Evolutionary conservation across 2,113 vertebrate genomes (phyloP), one percentile per base, ranked within the genome.

Genomic region (Ploceus nigricollis): DNA sequence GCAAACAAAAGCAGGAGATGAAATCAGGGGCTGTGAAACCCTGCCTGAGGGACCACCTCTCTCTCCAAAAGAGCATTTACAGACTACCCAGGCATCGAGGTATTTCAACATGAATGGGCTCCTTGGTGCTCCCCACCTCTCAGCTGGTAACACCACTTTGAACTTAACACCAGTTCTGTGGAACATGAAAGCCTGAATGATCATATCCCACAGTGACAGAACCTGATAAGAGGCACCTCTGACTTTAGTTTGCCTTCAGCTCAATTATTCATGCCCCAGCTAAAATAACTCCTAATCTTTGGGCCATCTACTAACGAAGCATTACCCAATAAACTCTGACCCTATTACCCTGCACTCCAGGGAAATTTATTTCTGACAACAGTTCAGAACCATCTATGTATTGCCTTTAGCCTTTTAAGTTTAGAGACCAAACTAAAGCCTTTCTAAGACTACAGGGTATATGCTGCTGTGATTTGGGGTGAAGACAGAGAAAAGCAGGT

Each of bases 281-380:
- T 94, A 85, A 91, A 96, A 76, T 91, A 78, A 78, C 63, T 90
- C 60, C 90, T 60, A 73, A 90, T 83, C 85, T 83, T 90, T 86
- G 68, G 68, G 80, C 33, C 71, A 83, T 77, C 66, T 79, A 57
- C 87, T 93, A 50, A 87, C 61, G 60, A 37, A 94, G 54, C 35
- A 61, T 86, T 94, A 81, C 75, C 58, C 68, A 94, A 53, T 95
- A 96, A 94, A 92, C 90, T 94, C 79, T 94, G 78, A 95, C 70
- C 65, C 45, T 87, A 19, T 96, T 87, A 93, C 70, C 78, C 13
- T 88, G 58, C 19, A 31, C 37, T 45, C 27, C 23, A 30, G 47
- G 58, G 87, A 95, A 82, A 70, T 88, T 77, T 86, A 66, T 88
- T 93, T 92, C 76, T 93, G 71, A 93, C 84, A 82, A 69, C 30